Evolutionary conservation across 2,888 invertebrate species (phyloP), one percentile per base, ranked within the genome.

Genomic region (Blomia tropicalis): DNA sequence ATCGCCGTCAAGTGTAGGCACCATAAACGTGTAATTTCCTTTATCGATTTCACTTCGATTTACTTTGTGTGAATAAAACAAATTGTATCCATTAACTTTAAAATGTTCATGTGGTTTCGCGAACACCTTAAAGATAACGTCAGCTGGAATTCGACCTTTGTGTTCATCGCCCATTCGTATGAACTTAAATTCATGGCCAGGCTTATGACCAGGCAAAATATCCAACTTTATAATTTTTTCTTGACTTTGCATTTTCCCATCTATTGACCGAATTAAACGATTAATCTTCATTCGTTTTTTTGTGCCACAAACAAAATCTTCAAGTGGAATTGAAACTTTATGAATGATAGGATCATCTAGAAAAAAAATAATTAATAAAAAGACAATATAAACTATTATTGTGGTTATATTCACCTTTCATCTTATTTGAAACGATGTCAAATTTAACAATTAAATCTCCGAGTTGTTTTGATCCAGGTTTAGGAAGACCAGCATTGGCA

Each of bases 251-350:
- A 83, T 81, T 43, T 71, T 66, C 17, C 90, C 89, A 73, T 93
- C 91, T 0, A 85, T 79, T 30, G 65, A 66, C 7, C 68, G 41
- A 0, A 89, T 87, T 62, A 73, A 73, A 61, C 93, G 82, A 1
- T 92, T 93, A 67, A 98, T 98, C 75, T 96, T 98, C 90, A 98
- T 95, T 74, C 95, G 96, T 76, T 96, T 98, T 0, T 87, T 85
- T 71, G 91, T 90, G 5, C 96, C 96, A 63, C 82, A 84, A 44
- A 85, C 82, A 64, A 96, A 87, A 71, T 98, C 96, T 72, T 98
- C 96, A 54, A 96, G 74, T 0, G 85, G 82, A 1, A 95, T 90
- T 70, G 87, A 89, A 31, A 95, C 75, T 71, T 95, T 93, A 74
- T 92, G 87, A 71, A 89, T 89, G 59, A 91, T 86, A 0, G 91